Percentiles rank a stretch among this genome's conserved stretches.
These are phyloP conservation scores for Paracentrotus lividus DNA, from an alignment of 53 echinoderm and acorn worm species.

Conservation along the genomic window DNA sequence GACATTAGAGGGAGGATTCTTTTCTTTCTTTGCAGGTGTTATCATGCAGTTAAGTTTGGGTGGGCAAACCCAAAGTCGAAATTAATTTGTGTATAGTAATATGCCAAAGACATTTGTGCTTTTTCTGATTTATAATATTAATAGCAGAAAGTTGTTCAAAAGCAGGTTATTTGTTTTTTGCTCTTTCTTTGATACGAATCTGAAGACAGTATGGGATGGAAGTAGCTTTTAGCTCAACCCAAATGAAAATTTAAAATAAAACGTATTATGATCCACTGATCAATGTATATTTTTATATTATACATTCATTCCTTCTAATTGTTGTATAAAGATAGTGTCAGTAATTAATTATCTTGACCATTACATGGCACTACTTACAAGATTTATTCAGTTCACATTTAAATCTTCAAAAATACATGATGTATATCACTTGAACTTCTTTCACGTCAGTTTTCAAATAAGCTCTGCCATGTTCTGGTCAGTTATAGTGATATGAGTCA, in stretches of 20 bases:
- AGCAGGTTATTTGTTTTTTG: neutral
- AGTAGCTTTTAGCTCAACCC: neutral
- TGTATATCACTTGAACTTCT: neutral
- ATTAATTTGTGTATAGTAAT: too few species aligned
- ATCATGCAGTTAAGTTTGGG: too few species aligned
- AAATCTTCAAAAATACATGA: neutral
- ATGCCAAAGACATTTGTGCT: neutral
- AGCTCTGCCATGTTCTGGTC: slow-evolving; percentile 36
- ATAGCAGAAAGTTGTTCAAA: neutral
- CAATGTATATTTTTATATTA: slow-evolving; percentile 63
- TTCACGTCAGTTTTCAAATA: neutral
- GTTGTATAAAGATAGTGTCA: slow-evolving; percentile 23
- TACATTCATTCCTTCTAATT: slow-evolving; percentile 62
- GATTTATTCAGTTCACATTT: too few species aligned
- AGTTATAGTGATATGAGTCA: slow-evolving; percentile 26
- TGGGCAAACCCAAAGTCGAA: too few species aligned
- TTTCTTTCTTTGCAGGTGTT: too few species aligned
- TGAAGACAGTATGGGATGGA: neutral
- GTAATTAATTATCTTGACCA: slow-evolving; percentile 23
- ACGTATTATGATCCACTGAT: slow-evolving; percentile 32
- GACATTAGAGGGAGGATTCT: too few species aligned
- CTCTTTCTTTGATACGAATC: neutral
- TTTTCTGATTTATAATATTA: neutral
- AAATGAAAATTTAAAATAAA: neutral
- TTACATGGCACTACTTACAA: neutral